phyloP scores from a whole-genome alignment of 2,113 vertebrate species.

The Tretioscincus oriximinensis region DNA sequence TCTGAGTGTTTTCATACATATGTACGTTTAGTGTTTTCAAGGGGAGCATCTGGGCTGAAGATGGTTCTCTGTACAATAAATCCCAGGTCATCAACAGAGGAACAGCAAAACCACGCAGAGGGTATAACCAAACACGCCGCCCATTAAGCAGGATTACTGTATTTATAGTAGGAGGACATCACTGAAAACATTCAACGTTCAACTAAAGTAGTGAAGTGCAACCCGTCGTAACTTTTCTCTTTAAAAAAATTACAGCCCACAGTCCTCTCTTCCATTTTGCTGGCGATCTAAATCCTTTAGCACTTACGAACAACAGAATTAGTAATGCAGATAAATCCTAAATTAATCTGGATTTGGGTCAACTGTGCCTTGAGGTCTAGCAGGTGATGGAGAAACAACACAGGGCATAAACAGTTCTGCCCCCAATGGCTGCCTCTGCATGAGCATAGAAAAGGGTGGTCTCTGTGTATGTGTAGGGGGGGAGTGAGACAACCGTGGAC shows the following conservation, averaged over 20 bases:
- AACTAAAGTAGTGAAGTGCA: conserved; percentile 59
- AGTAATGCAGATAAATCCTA: conserved; percentile 83
- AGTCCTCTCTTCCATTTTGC: conserved; percentile 65
- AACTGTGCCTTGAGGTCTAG: conserved; percentile 79
- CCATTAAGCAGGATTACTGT: too few relatives aligned
- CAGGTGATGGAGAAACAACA: conserved; percentile 71
- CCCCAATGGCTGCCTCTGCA: conserved; percentile 23
- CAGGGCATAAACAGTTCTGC: conserved; percentile 55
- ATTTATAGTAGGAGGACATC: conserved; percentile 34
- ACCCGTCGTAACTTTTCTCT: conserved; percentile 59
- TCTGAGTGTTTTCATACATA: conserved; percentile 85
- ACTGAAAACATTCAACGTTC: conserved; percentile 62
- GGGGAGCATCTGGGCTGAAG: too few relatives aligned
- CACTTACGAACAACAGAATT: conserved; percentile 73
- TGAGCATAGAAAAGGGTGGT: conserved; percentile 8
- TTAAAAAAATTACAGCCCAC: conserved; percentile 47
- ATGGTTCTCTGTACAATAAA: conserved; percentile 76
- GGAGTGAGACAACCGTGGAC: conserved; percentile 54
- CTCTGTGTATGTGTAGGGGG: conserved; percentile 28
- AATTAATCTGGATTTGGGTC: conserved; percentile 83
- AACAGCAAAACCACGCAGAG: conserved; percentile 74
- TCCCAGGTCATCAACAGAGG: conserved; percentile 82
- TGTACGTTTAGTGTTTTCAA: too few relatives aligned
- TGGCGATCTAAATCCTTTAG: conserved; percentile 53
- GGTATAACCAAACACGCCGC: too few relatives aligned